These are phyloP conservation scores for human DNA, from an alignment of 2,113 vertebrate species.

Conservation along the genomic window DNA sequence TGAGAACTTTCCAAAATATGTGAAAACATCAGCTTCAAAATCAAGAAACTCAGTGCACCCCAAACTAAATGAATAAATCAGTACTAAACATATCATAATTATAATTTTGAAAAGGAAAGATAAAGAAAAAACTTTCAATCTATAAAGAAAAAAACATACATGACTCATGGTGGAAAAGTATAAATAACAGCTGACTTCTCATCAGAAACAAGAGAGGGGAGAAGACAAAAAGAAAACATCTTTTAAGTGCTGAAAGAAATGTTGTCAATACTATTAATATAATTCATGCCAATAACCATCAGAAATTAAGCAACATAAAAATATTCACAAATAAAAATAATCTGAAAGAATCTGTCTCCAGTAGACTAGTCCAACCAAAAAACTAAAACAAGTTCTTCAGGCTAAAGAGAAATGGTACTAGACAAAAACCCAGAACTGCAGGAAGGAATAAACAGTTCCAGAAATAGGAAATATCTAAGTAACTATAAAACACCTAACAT, in stretches of 20 bases:
- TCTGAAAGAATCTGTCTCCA: background rate
- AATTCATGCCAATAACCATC: background rate
- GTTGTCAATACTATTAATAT: background rate
- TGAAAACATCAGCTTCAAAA: background rate
- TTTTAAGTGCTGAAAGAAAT: background rate
- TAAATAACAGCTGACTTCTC: background rate
- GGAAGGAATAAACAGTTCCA: background rate
- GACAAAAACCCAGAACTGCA: background rate
- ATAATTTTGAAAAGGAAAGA: background rate
- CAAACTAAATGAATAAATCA: background rate
- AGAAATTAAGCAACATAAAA: background rate
- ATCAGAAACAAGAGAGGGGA: background rate
- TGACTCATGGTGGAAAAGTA: background rate
- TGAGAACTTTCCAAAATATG: background rate
- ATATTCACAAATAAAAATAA: conserved; percentile 20
- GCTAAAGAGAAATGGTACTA: background rate
- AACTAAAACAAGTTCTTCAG: background rate
- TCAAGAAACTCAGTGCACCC: background rate
- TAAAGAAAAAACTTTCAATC: background rate
- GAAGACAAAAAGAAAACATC: conserved; percentile 9
- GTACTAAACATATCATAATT: background rate
- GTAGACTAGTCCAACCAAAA: background rate
- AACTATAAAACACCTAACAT: background rate
- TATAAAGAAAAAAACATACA: background rate
- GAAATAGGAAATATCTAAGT: background rate